Base-by-base conservation (phyloP, 2,113 vertebrate genomes). In the Dasyurus viverrinus region DNA sequence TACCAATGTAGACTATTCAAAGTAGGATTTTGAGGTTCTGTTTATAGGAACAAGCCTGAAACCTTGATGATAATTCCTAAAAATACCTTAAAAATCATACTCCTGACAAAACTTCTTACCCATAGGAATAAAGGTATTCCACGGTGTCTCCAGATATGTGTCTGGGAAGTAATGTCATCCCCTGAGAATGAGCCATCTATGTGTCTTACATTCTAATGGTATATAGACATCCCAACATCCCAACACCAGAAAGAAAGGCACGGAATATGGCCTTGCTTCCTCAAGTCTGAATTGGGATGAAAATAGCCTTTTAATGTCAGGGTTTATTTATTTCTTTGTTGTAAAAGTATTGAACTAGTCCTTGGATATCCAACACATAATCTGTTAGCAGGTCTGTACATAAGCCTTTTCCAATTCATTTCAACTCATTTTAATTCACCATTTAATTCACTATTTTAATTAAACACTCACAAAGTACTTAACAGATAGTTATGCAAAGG, bases 41-140 rank as follows among this genome's bases (percentile, higher is more conserved):
- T 30, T 92, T 95, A 91, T 90, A 89, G 42, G 22, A 53, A n/a
- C 22, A 93, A 93, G 84, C n/a, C 57, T 93, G 50, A 95, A 96
- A 94, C 54, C 92, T 27, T 68, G 27, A 89, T 2, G 91, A 7
- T 25, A 54, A n/a, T 53, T 96, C 48, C 52, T 92, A 48, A 95
- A 94, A 93, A 57, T 90, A 57, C 2, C 16, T 23, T 96, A 89
- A 54, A n/a, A 53, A 8, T 42, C 90, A 89, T 12, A n/a, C 12
- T 68, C 30, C 60, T 94, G 50, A 2, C 4, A n/a, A 30, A 11
- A 23, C 89, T 93, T 90, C 22, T 46, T 93, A 12, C 57, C 23
- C 55, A n/a, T 25, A 90, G 30, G 7, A 54, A 54, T 53, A 19
- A 53, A 48, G 42, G 19, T 1, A 53, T 7, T 48, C 2, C 25